Evolutionary conservation across 2,113 vertebrate species (phyloP), one percentile per base, ranked within the genome.

Genomic region (Pongo pygmaeus): DNA sequence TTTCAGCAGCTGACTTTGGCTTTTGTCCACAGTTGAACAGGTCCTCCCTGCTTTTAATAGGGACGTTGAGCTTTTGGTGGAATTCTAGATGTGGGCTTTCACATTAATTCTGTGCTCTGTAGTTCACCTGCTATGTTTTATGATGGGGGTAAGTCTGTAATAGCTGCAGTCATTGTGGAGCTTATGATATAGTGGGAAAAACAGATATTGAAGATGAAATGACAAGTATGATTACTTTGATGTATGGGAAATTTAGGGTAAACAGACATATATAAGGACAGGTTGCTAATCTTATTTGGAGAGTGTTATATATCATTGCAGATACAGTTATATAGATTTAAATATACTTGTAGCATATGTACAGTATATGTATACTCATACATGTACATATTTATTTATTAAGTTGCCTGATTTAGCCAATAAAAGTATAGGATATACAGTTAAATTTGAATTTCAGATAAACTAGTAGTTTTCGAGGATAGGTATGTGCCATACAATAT

Each of bases 401-500:
- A 64, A 35, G 9, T 70, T 64, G 10, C 30, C 57, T 89, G 10
- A 69, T 75, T 93, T 74, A 88, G 22, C 61, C 87, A 93, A 88
- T 61, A 70, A 86, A 89, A 74, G 23, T 50, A 38, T 8, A 93
- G 11, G 8, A 35, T 61, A 35, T 61, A 20, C 38, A 75, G 20
- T 80, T 84, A 84, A 94, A 89, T 70, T 79, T 89, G 14, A 94
- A 92, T 79, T 96, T 86, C 79, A 93, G 38, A 83, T 46, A 57
- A 90, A 81, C 10, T 5, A 52, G 8, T 20, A 64, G 52, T 67
- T 69, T 96, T 86, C 83, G 40, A 72, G 32, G 12, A 8, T 90
- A 90, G 1, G 3, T 91, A 50, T 43, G 18, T 38, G 18, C 17
- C 25, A 27, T 85, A 32, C 2, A 43, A 57, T 72, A 80, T n/a